Conservation (phyloP, 2,888 invertebrate genomes). For the Tenodera sinensis region DNA sequence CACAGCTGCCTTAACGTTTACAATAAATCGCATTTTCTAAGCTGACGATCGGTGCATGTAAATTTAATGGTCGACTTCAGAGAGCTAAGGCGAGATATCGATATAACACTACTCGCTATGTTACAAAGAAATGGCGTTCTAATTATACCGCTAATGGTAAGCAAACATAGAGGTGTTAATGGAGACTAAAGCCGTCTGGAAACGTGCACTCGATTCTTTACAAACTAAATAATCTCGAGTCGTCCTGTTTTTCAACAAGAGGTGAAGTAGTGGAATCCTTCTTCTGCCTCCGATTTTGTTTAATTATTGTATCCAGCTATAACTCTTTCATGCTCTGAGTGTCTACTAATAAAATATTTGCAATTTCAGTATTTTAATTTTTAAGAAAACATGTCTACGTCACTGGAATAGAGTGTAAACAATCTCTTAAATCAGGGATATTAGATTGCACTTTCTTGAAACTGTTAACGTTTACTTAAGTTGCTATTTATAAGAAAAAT, state of each 20-base stretch:
- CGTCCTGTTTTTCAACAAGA: background rate
- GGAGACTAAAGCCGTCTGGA: background rate
- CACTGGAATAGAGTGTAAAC: no score
- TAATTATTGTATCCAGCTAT: background rate
- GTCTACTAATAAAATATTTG: no score
- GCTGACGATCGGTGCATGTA: background rate
- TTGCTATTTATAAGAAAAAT: no score
- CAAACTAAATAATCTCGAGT: background rate
- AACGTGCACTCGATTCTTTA: background rate
- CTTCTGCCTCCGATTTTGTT: background rate
- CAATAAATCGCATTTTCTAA: background rate
- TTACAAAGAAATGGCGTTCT: background rate
- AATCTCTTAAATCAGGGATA: no score
- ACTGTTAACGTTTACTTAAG: no score
- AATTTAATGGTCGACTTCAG: background rate
- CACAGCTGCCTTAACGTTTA: background rate
- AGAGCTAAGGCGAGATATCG: background rate
- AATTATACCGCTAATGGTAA: background rate
- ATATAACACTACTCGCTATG: background rate
- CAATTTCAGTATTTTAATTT: no score
- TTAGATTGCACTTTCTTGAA: no score
- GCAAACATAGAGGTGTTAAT: background rate
- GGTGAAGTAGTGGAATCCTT: background rate
- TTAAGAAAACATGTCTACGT: no score
- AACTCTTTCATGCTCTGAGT: no score